These are phyloP conservation scores for Cossypha polioptera DNA, from an alignment of 2,797 vertebrate genomes.

Conservation along the genomic window DNA sequence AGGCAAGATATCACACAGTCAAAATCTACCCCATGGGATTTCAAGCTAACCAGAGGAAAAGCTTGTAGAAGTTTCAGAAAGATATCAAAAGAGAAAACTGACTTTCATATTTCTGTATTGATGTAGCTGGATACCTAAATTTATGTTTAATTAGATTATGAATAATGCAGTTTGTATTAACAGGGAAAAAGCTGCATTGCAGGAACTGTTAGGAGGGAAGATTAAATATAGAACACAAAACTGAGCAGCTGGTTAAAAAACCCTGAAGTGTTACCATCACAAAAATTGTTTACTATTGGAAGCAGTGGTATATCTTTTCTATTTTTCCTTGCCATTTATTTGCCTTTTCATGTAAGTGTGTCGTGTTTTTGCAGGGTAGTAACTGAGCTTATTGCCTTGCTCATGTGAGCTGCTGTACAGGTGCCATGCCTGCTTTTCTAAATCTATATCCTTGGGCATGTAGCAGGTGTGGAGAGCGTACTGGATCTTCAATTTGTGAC, in stretches of 20 bases:
- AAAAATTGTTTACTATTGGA: background rate
- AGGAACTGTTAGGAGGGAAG: background rate
- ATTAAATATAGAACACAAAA: background rate
- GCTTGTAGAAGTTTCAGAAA: background rate
- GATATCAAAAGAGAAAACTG: background rate
- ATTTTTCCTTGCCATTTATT: background rate
- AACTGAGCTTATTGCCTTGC: background rate
- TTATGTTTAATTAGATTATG: background rate
- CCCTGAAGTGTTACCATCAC: background rate
- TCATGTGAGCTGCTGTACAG: background rate
- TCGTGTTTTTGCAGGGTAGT: background rate
- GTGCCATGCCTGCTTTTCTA: background rate
- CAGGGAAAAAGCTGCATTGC: background rate
- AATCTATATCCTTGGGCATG: background rate
- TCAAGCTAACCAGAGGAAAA: background rate
- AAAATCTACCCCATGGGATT: background rate
- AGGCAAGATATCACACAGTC: background rate
- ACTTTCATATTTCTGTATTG: background rate
- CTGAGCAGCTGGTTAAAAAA: background rate
- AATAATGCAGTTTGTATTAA: background rate
- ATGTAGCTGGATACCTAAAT: background rate
- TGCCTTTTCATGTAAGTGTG: background rate
- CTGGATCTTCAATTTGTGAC: background rate
- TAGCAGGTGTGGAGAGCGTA: fast-evolving
- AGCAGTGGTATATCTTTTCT: background rate